Conservation (phyloP, 2,888 invertebrate genomes). For the Glyphotaelius pellucidus region DNA sequence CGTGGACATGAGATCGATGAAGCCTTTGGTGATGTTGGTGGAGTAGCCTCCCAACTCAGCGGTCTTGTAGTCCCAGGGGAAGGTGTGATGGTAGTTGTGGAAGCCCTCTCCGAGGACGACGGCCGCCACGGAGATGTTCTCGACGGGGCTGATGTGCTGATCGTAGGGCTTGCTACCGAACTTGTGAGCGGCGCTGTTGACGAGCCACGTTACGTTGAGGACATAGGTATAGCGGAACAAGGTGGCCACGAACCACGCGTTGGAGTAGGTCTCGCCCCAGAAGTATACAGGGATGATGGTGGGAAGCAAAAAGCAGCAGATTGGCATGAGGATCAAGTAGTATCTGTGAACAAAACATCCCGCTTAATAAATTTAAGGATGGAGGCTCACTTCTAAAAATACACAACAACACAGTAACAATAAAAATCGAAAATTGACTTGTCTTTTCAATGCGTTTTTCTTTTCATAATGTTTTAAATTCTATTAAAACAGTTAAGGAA, state of each 20-base stretch:
- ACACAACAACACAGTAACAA: no score
- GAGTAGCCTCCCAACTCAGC: conserved; percentile 87
- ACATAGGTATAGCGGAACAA: conserved; percentile 88
- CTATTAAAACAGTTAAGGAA: no score
- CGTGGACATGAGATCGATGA: conserved; percentile 89
- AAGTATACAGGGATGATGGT: conserved; percentile 85
- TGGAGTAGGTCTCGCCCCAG: conserved; percentile 86
- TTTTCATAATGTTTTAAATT: no score
- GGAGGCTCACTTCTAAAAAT: no score
- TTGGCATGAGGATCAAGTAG: conserved; percentile 85
- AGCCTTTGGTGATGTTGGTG: conserved; percentile 85
- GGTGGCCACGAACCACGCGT: conserved; percentile 83
- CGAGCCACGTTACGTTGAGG: conserved; percentile 92
- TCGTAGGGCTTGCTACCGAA: conserved; percentile 88
- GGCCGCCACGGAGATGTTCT: conserved; percentile 83
- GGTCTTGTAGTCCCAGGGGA: conserved; percentile 92
- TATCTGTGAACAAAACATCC: conserved; percentile 74
- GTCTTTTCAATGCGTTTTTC: no score
- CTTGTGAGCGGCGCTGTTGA: conserved; percentile 93
- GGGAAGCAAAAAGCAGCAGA: conserved; percentile 87
- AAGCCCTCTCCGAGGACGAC: conserved; percentile 88
- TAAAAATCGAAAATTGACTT: no score
- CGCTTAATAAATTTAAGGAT: not conserved
- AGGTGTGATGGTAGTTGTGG: conserved; percentile 92
- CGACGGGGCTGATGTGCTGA: conserved; percentile 83